A percentile compares a stretch with the other conserved stretches of the same genome.
Evolutionary conservation across 2,113 vertebrate genomes (phyloP).

Genomic region (Ranitomeya imitator): DNA sequence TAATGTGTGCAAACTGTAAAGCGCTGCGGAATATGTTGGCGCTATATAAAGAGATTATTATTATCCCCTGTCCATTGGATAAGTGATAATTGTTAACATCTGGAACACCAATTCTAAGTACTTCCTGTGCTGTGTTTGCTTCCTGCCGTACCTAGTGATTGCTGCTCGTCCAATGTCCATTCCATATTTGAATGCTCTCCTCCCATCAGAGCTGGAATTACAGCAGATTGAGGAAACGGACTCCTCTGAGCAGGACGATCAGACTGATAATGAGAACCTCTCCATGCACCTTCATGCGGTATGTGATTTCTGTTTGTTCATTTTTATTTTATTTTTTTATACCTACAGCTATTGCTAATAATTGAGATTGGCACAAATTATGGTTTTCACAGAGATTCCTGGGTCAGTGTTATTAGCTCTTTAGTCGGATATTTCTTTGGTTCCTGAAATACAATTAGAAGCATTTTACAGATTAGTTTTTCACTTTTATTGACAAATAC

Average conservation of each 20-base stretch:
- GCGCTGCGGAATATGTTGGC: too few species aligned
- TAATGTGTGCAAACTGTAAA: too few species aligned
- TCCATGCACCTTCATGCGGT: slow-evolving; percentile 74
- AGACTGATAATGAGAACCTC: slow-evolving; percentile 90
- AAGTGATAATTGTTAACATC: background rate
- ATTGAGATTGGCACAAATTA: too few species aligned
- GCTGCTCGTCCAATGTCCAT: slow-evolving; percentile 86
- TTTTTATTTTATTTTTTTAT: background rate
- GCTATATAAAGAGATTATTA: too few species aligned
- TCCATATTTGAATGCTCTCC: slow-evolving; percentile 92
- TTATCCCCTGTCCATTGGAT: background rate
- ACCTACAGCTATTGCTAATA: background rate
- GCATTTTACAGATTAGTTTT: too few species aligned
- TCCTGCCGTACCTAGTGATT: slow-evolving; percentile 74
- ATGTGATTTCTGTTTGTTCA: background rate
- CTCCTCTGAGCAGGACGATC: slow-evolving; percentile 96
- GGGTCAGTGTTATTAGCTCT: too few species aligned
- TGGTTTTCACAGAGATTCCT: too few species aligned
- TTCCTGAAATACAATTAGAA: too few species aligned
- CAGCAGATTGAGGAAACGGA: slow-evolving; percentile 96
- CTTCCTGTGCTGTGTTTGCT: background rate
- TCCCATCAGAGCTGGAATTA: slow-evolving; percentile 94
- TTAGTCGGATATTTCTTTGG: too few species aligned
- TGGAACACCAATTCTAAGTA: background rate
- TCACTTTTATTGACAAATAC: too few species aligned